phyloP scores from a whole-genome alignment of 2,797 vertebrate species.

The Cuniculus paca region DNA sequence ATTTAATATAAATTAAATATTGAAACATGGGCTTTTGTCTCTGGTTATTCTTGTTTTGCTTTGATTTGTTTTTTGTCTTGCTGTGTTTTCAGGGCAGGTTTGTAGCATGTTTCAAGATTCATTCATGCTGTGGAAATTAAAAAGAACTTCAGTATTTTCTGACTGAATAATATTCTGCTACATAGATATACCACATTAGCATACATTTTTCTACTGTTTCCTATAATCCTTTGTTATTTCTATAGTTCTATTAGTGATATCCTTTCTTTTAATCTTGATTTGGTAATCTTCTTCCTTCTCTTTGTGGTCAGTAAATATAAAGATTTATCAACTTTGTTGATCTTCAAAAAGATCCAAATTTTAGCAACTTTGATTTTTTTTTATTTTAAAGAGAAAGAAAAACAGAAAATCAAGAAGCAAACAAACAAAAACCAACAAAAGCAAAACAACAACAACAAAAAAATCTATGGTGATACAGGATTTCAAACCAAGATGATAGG shows the following conservation, averaged over 20 bases:
- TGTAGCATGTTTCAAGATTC: not conserved
- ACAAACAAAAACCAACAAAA: too few relatives aligned
- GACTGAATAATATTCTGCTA: not conserved
- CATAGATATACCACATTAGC: not conserved
- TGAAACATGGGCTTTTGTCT: not conserved
- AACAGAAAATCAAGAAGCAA: too few relatives aligned
- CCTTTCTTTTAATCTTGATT: not conserved
- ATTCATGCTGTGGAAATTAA: not conserved
- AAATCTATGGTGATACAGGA: too few relatives aligned
- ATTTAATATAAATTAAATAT: not conserved
- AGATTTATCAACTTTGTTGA: not conserved
- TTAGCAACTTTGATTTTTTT: not conserved
- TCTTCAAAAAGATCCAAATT: constrained; percentile 24
- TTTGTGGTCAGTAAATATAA: not conserved
- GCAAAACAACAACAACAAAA: too few relatives aligned
- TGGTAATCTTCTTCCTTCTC: not conserved
- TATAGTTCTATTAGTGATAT: not conserved
- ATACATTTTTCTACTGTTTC: not conserved
- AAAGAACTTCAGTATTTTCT: not conserved
- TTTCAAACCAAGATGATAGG: too few relatives aligned
- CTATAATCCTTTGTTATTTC: not conserved
- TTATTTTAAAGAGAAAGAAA: too few relatives aligned
- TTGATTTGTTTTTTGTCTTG: not conserved
- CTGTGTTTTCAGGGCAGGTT: not conserved
- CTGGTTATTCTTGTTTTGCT: not conserved